These are phyloP conservation scores for Trichonephila inaurata DNA, from an alignment of 1,140 invertebrate species.

Conservation along the genomic window DNA sequence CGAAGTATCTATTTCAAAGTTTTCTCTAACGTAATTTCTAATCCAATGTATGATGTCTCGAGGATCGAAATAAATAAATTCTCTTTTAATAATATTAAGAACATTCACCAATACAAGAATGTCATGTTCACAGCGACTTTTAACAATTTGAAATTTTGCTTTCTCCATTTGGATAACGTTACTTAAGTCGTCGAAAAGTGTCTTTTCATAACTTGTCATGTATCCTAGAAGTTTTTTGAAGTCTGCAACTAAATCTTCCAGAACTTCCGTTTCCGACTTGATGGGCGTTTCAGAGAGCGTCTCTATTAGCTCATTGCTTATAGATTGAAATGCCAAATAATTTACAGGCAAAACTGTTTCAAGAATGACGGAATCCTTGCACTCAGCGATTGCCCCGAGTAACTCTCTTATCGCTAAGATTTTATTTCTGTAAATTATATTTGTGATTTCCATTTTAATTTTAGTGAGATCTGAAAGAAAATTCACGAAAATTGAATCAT, in stretches of 20 bases:
- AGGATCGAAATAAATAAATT: neutral
- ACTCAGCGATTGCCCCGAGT: neutral
- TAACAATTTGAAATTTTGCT: neutral
- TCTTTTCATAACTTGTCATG: neutral
- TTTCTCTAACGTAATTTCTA: neutral
- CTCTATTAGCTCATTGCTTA: neutral
- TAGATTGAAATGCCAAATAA: neutral
- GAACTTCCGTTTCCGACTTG: neutral
- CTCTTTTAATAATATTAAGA: neutral
- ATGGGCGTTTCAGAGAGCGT: neutral
- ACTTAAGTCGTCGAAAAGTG: neutral
- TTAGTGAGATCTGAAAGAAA: conserved; percentile 10
- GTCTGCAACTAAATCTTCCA: conserved; percentile 6
- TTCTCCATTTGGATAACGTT: neutral
- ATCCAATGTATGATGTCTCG: neutral
- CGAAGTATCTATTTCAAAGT: neutral
- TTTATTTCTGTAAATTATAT: neutral
- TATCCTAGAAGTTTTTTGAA: neutral
- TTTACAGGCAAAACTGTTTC: neutral
- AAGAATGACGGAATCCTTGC: neutral
- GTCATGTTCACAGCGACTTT: neutral
- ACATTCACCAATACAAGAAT: neutral
- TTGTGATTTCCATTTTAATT: neutral
- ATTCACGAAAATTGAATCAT: neutral
- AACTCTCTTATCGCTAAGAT: neutral